Evolutionary conservation across 2,888 invertebrate species (phyloP).

Genomic region (Pteria penguin): DNA sequence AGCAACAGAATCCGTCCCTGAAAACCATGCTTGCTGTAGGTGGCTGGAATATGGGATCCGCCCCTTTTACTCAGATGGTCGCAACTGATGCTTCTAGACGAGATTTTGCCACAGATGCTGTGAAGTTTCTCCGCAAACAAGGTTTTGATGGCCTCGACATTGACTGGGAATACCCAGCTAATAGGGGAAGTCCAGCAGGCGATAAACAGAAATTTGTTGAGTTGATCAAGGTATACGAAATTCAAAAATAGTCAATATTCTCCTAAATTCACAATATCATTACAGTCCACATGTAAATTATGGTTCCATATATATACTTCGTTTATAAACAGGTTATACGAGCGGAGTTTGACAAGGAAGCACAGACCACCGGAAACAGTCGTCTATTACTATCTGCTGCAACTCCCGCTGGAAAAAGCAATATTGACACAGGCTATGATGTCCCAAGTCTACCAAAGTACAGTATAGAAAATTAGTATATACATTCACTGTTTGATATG

Average conservation of each 20-base stretch:
- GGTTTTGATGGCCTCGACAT: conserved; percentile 93
- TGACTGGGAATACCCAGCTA: conserved; percentile 94
- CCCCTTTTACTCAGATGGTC: conserved; percentile 79
- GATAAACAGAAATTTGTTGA: conserved; percentile 68
- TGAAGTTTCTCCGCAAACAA: conserved; percentile 65
- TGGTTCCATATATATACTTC: background rate
- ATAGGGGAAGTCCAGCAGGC: conserved; percentile 71
- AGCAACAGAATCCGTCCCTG: conserved; percentile 84
- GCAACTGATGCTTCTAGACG: conserved; percentile 53
- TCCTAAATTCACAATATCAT: too few relatives aligned
- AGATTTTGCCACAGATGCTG: conserved; percentile 64
- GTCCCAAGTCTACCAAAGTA: conserved; percentile 64
- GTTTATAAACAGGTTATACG: background rate
- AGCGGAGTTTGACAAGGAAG: conserved; percentile 18
- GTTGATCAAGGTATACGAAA: conserved; percentile 68
- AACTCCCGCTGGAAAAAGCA: conserved; percentile 73
- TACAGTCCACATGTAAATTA: too few relatives aligned
- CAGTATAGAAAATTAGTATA: conserved; percentile 1
- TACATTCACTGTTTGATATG: too few relatives aligned
- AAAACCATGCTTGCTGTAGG: conserved; percentile 92
- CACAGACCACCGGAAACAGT: background rate
- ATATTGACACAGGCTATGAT: conserved; percentile 74
- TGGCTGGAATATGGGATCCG: conserved; percentile 96
- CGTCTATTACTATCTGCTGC: conserved; percentile 75
- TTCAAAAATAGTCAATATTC: too few relatives aligned